Evolutionary conservation across 2,113 vertebrate genomes (phyloP).

Genomic region (Campylomormyrus numenius): DNA sequence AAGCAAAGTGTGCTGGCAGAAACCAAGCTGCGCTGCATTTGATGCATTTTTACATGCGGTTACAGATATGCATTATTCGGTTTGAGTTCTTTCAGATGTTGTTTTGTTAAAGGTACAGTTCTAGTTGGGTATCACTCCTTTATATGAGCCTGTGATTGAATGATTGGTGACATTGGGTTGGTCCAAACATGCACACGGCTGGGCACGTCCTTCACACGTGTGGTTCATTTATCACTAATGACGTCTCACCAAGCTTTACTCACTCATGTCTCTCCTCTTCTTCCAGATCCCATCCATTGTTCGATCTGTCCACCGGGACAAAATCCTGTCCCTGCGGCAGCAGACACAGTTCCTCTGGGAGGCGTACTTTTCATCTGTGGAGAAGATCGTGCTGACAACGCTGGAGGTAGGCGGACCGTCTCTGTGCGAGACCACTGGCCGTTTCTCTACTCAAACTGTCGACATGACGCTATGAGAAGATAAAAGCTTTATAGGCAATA

Average conservation of each 20-base stretch:
- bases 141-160: background rate
- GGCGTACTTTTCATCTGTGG: conserved; percentile 97
- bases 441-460: background rate
- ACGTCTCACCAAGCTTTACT: background rate
- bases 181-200: background rate
- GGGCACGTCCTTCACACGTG: background rate
- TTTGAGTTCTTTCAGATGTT: background rate
- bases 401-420: conserved; percentile 78
- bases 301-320: conserved; percentile 96
- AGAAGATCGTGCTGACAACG: conserved; percentile 98
- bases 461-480: background rate
- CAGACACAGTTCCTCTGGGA: conserved; percentile 99
- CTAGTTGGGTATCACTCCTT: background rate
- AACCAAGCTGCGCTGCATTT: background rate
- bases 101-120: background rate
- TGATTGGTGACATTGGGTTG: background rate
- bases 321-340: conserved; percentile 95
- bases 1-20: background rate
- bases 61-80: background rate
- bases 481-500: background rate
- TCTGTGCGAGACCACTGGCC: background rate
- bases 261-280: conserved; percentile 42
- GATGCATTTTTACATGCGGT: background rate
- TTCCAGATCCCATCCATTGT: conserved; percentile 92
- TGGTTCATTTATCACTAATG: background rate